These are phyloP conservation scores for Otolemur garnettii DNA, from an alignment of 2,113 vertebrate species.

Conservation along the genomic window DNA sequence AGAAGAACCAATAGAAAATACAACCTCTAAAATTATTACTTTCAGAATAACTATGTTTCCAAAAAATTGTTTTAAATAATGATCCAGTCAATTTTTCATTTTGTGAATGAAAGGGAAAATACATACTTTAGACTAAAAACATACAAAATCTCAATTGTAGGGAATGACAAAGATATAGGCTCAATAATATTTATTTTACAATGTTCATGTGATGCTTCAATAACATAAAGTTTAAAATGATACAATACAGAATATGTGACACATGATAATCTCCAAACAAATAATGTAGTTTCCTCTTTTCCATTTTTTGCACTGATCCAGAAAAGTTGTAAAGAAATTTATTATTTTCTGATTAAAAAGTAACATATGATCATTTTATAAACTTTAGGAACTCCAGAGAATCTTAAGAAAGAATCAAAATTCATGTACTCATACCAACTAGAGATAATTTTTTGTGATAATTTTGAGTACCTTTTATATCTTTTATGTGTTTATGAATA, in stretches of 20 bases:
- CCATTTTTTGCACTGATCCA: background rate
- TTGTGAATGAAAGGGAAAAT: slow-evolving; percentile 10
- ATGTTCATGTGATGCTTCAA: background rate
- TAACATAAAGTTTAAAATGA: slow-evolving; percentile 15
- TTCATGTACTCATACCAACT: background rate
- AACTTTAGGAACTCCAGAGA: slow-evolving; percentile 28
- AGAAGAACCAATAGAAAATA: slow-evolving; percentile 23
- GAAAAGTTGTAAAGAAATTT: background rate
- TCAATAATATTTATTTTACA: slow-evolving; percentile 21
- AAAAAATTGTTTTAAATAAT: background rate
- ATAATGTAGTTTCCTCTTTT: background rate
- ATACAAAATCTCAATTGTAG: slow-evolving; percentile 28
- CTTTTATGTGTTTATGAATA: background rate
- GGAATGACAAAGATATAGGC: background rate
- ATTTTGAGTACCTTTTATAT: background rate
- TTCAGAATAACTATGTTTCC: slow-evolving; percentile 19
- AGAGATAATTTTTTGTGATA: slow-evolving; percentile 47
- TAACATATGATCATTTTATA: background rate
- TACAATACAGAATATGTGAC: background rate
- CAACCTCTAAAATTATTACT: slow-evolving; percentile 38
- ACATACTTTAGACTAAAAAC: background rate
- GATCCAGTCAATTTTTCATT: background rate
- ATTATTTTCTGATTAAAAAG: background rate
- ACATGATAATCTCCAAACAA: background rate
- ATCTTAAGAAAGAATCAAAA: slow-evolving; percentile 22